Conservation (phyloP, 2,113 vertebrate genomes). For the Psephotus haematonotus region DNA sequence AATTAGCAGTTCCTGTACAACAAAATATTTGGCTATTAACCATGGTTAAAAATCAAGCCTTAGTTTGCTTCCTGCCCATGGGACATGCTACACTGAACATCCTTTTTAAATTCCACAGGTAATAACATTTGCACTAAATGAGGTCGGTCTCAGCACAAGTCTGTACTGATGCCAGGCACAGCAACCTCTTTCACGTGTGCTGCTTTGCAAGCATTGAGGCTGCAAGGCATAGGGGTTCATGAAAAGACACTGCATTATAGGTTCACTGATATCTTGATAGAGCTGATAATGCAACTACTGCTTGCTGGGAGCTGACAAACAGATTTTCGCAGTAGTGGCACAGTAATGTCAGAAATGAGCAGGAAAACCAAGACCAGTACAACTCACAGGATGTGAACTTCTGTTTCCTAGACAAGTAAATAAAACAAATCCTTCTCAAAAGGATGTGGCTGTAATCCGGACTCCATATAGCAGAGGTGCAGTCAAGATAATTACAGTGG, state of each 20-base stretch:
- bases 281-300: slow-evolving; percentile 30
- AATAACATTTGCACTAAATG: slow-evolving; percentile 74
- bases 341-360: not conserved
- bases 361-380: slow-evolving; percentile 37
- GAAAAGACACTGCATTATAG: not conserved
- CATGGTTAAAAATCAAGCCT: slow-evolving; percentile 51
- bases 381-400: slow-evolving; percentile 37
- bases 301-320: not conserved
- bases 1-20: slow-evolving; percentile 59
- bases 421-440: slow-evolving; percentile 42
- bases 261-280: slow-evolving; percentile 27
- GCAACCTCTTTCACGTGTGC: slow-evolving; percentile 61
- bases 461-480: not conserved
- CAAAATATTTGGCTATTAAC: slow-evolving; percentile 51
- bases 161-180: slow-evolving; percentile 60
- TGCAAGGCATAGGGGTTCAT: slow-evolving; percentile 13
- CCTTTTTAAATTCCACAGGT: slow-evolving; percentile 74
- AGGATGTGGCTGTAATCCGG: slow-evolving; percentile 4
- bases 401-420: slow-evolving; percentile 47
- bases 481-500: slow-evolving; percentile 50
- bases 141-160: slow-evolving; percentile 55
- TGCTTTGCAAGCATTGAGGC: slow-evolving; percentile 25
- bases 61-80: slow-evolving; percentile 71
- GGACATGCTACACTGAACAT: slow-evolving; percentile 71
- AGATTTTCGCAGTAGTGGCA: not conserved